Percentiles rank a stretch among this genome's conserved stretches.
Conservation (phyloP, 2,797 vertebrate species). For the Diglossa cyanea region DNA sequence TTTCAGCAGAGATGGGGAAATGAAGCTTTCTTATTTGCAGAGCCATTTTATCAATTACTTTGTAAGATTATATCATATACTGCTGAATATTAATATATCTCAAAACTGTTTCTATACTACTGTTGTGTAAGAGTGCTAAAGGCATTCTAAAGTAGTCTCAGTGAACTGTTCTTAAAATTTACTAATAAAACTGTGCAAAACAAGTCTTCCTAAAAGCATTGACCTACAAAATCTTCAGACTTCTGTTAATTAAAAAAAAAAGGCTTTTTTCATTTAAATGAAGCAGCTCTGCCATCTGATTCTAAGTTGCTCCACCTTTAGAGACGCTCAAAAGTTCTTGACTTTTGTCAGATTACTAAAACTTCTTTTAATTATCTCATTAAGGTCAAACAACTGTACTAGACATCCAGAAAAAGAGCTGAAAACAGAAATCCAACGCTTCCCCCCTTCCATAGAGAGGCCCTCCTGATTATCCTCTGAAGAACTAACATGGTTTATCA, state of each 20-base stretch:
- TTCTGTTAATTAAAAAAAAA: neutral
- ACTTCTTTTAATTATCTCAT: neutral
- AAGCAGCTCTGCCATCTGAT: neutral
- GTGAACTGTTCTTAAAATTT: neutral
- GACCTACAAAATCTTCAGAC: neutral
- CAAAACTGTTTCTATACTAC: constrained; percentile 35
- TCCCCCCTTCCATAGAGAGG: neutral
- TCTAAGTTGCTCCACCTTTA: neutral
- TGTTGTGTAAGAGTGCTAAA: neutral
- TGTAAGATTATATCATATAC: neutral
- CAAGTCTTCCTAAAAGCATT: neutral
- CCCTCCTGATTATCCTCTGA: neutral
- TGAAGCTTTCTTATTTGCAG: constrained; percentile 34
- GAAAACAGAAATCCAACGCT: neutral
- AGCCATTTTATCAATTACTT: constrained; percentile 54
- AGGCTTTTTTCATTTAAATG: neutral
- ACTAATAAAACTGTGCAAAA: neutral
- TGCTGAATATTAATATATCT: constrained; percentile 14
- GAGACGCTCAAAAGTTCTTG: neutral
- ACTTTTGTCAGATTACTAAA: neutral
- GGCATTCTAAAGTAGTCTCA: constrained; percentile 14
- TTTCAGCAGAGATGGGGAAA: neutral
- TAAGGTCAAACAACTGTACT: neutral
- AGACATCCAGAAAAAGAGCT: neutral
- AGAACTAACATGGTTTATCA: neutral